phyloP scores from a whole-genome alignment of 2,888 invertebrate species.

The Hirtodrosophila histrioides region DNA sequence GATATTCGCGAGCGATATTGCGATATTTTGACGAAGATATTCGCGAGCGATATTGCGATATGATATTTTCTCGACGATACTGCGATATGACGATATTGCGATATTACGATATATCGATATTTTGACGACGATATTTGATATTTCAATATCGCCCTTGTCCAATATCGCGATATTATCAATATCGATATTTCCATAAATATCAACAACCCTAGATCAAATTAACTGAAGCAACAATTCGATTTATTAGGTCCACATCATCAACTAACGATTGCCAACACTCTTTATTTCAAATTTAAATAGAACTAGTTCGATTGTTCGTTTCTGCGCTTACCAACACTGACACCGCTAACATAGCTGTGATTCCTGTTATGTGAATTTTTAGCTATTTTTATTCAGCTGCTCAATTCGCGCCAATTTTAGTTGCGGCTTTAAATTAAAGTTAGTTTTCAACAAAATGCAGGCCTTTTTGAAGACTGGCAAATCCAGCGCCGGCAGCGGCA shows the following conservation, averaged over 20 bases:
- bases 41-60: no score
- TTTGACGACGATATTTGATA: no score
- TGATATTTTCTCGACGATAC: no score
- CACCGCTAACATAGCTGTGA: background rate
- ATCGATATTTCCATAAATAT: no score
- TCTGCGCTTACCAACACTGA: constrained; percentile 1
- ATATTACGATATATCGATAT: no score
- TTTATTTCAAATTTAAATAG: background rate
- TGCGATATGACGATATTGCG: no score
- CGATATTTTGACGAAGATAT: no score
- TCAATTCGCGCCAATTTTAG: constrained; percentile 45
- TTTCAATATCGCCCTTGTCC: no score
- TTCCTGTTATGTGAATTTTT: constrained; percentile 10
- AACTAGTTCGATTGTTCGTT: background rate
- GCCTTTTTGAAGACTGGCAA: constrained; percentile 93
- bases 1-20: no score
- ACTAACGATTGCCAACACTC: constrained; percentile 45
- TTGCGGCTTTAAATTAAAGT: constrained; percentile 8
- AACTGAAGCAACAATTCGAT: constrained; percentile 42
- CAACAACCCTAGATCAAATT: no score
- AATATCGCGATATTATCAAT: no score
- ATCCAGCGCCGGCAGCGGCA: constrained; percentile 73
- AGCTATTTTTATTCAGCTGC: constrained; percentile 29
- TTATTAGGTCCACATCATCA: constrained; percentile 69
- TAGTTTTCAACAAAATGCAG: constrained; percentile 86